Evolutionary conservation across 1,140 invertebrate genomes (phyloP), one percentile per base, ranked within the genome.

Genomic region (Rhynchophorus ferrugineus): DNA sequence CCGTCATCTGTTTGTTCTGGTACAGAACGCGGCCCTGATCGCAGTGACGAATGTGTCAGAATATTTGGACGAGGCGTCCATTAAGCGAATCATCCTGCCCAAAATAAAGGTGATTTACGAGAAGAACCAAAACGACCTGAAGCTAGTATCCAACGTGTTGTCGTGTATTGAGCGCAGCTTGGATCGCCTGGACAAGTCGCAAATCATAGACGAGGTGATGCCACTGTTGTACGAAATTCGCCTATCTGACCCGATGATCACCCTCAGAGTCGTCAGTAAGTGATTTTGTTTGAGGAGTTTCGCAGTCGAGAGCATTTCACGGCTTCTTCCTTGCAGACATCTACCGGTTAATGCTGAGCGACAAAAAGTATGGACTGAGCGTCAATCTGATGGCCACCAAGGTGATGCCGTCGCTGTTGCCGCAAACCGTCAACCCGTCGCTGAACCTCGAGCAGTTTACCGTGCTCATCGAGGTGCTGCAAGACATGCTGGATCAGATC

Each of bases 371-470:
- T 70, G 93, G 91, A 9, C 73, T 97, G 35, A 89, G 87, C 1
- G 84, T 95, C 8, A 93, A 90, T 68, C 77, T 95, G 58, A 87
- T 97, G 81, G 93, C 94, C 0, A 95, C 89, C 0, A 83, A 89
- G 65, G 90, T 96, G 22, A 91, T 98, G 79, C 95, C 94, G 1
- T 81, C 87, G 6, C 73, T 97, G 5, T 82, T 94, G 38, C 94
- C 95, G 18, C 91, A 95, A 64, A 90, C 92, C 1, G 85, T 97
- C 34, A 95, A 94, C 70, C 87, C 91, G 1, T 81, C 81, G 20
- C 74, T 98, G 36, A 92, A 86, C 70, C 74, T 95, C 60, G 91
- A 96, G 49, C 90, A 96, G 69, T 96, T 95, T 70, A 83, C 80
- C 24, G 76, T 79, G 48, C 76, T 95, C 3, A 81, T 95, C 58